Evolutionary conservation across 2,888 invertebrate genomes (phyloP).

Genomic region (Diachrysia chrysitis): DNA sequence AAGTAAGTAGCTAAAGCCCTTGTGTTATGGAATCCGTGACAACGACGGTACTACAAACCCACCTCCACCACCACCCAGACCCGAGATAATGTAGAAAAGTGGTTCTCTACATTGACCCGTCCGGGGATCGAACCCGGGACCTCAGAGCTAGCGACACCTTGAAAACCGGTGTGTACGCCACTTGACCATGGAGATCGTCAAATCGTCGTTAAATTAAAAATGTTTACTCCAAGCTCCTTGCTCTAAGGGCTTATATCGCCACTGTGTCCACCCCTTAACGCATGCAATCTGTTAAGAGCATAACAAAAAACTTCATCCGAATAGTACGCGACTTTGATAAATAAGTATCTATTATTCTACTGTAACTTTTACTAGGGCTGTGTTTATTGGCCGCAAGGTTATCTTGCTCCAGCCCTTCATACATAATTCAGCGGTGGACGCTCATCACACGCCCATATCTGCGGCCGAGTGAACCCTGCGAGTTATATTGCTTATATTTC

Average conservation of each 20-base stretch:
- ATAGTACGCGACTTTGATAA: conserved; percentile 27
- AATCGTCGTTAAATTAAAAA: too few species aligned
- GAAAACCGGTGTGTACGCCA: too few species aligned
- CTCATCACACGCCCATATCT: conserved; percentile 73
- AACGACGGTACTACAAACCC: too few species aligned
- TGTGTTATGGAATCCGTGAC: too few species aligned
- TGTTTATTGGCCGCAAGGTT: conserved; percentile 59
- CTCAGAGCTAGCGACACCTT: too few species aligned
- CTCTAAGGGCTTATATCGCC: neutral
- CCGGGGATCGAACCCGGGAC: too few species aligned
- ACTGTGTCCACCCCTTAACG: neutral
- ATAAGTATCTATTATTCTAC: conserved; percentile 51
- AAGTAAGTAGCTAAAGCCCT: too few species aligned
- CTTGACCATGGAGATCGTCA: too few species aligned
- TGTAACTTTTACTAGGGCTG: conserved; percentile 50
- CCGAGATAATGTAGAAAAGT: too few species aligned
- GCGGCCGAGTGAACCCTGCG: conserved; percentile 53
- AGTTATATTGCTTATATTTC: conserved; percentile 64
- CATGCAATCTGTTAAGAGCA: neutral
- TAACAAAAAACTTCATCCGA: neutral
- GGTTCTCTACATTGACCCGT: too few species aligned
- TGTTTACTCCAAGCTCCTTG: too few species aligned
- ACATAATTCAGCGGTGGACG: conserved; percentile 71
- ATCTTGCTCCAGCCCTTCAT: conserved; percentile 66
- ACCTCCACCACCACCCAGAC: too few species aligned